Base-by-base conservation (phyloP, 2,888 invertebrate species). In the Polymixis flavicincta region DNA sequence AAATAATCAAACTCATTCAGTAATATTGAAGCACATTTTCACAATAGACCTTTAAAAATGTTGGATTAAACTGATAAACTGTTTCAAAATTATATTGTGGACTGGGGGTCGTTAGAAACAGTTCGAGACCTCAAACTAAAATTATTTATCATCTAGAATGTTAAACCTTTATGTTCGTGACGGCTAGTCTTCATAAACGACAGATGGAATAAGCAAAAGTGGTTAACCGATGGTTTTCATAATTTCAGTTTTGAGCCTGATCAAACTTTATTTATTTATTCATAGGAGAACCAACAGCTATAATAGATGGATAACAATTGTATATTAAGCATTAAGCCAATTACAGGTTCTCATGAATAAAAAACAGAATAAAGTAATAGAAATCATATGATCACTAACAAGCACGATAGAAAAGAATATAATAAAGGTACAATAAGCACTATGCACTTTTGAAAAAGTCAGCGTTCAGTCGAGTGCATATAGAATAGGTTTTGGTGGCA, bases 121-220 rank as follows among this genome's bases (percentile, higher is more conserved):
- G 63, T 59, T 57, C 17, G 55, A 75, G 45, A 7, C 28, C 59
- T 70, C 11, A 64, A 80, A 68, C 76, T 71, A 55, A 32, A 76
- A 81, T 81, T 70, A 81, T 81, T 81, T 81, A 76, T 81, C 61
- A 76, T 82, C 57, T 65, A 54, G 63, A 57, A 69, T n/a, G n/a
- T 80, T 71, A 69, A 76, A 76, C 68, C 66, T 59, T 55, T 55
- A 64, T 55, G 66, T 74, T 80, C n/a, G 32, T 66, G 75, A 75
- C 55, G 37, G n/a, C 37, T 19, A 52, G 54, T 55, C 68, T 68
- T 64, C 48, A 66, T n/a, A 25, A 45, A 65, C 25, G 63, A 32
- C 48, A 67, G 66, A 42, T 42, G 22, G 32, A 73, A 37, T 32
- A 17, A 48, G 14, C 37, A 65, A 65, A 60, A 19, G 60, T 55